Conservation (phyloP, 2,888 invertebrate genomes). For the Mythimna vitellina region DNA sequence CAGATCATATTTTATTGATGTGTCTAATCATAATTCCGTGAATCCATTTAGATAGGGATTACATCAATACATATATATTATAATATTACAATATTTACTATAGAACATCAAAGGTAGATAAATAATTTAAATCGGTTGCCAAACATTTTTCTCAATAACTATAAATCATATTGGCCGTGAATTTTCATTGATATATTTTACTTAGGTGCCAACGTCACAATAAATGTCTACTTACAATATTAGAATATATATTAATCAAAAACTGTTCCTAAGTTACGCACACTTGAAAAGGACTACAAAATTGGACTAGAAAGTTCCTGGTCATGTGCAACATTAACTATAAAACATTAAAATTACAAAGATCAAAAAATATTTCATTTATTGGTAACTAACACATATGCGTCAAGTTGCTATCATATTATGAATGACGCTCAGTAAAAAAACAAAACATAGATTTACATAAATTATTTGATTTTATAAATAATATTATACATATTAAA, state of each 20-base stretch:
- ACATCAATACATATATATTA: constrained; percentile 29
- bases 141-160: constrained; percentile 13
- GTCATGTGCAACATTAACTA: constrained; percentile 50
- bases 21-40: constrained; percentile 46
- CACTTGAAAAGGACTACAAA: constrained; percentile 61
- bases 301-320: constrained; percentile 65
- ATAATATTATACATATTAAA: constrained; percentile 12
- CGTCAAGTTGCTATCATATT: constrained; percentile 7
- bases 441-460: constrained; percentile 1
- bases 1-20: constrained; percentile 62
- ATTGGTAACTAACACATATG: constrained; percentile 19
- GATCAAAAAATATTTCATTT: constrained; percentile 45
- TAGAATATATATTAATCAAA: constrained; percentile 31
- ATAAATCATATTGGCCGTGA: constrained; percentile 12
- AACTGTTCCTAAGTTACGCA: constrained; percentile 50
- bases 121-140: constrained; percentile 13
- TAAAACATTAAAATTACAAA: constrained; percentile 42
- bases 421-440: constrained; percentile 7
- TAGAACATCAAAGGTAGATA: constrained; percentile 25
- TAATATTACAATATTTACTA: constrained; percentile 41
- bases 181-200: constrained; percentile 38
- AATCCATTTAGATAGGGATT: constrained; percentile 40
- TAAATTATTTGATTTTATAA: constrained; percentile 19
- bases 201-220: constrained; percentile 20
- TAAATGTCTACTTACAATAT: constrained; percentile 39